Conservation (phyloP, 1,140 invertebrate species). For the Zaprionus inermis region DNA sequence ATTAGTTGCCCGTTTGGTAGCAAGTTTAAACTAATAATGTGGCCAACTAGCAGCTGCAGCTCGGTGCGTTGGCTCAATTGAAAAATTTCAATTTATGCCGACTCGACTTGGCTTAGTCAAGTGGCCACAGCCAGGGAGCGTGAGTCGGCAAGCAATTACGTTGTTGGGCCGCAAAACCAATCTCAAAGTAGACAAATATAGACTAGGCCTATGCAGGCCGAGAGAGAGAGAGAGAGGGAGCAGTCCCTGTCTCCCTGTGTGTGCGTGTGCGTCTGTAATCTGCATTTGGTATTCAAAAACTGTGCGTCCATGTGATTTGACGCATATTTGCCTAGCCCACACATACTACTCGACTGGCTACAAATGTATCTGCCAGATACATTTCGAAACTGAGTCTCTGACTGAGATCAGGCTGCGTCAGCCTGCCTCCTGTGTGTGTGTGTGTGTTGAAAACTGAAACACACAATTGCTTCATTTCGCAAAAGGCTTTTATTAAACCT, state of each 20-base stretch:
- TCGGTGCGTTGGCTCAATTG: conserved; percentile 47
- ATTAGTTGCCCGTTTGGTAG: conserved; percentile 58
- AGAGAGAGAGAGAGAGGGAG: no score
- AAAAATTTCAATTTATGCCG: conserved; percentile 72
- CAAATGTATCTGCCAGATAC: conserved; percentile 30
- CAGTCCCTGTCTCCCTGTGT: conserved; percentile 9
- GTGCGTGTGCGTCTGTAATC: conserved; percentile 35
- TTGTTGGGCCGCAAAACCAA: conserved; percentile 59
- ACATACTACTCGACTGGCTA: conserved; percentile 33
- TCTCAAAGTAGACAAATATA: conserved; percentile 81
- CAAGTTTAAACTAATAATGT: conserved; percentile 81
- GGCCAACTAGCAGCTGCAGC: conserved; percentile 16
- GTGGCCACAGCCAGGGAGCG: not conserved
- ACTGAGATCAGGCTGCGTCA: conserved; percentile 49
- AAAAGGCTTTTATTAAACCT: conserved; percentile 81
- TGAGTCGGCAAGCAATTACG: conserved; percentile 57
- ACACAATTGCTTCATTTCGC: conserved; percentile 78
- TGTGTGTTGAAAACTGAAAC: conserved; percentile 64
- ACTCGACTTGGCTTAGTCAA: not conserved
- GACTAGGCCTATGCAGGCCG: conserved; percentile 65
- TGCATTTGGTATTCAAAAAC: conserved; percentile 82
- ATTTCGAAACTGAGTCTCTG: conserved; percentile 31
- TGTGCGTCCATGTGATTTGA: conserved; percentile 80
- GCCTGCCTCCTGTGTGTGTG: conserved; percentile 19
- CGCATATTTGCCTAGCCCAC: conserved; percentile 74